Evolutionary conservation across 2,888 invertebrate species (phyloP).

Genomic region (Salticus scenicus): DNA sequence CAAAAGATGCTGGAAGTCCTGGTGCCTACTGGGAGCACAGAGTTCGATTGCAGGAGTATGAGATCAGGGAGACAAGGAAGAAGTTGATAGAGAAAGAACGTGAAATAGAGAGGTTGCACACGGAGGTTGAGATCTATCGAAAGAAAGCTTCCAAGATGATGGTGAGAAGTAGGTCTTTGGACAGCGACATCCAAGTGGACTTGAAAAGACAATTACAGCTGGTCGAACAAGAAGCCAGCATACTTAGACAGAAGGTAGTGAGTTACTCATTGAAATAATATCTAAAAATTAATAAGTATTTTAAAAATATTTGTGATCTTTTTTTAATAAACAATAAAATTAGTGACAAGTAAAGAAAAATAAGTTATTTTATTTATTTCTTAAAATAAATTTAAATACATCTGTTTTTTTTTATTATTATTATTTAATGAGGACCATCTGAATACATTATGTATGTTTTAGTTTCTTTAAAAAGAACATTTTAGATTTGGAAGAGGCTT

Average conservation of each 20-base stretch:
- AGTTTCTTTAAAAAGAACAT: too few relatives aligned
- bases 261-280: background rate
- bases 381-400: too few relatives aligned
- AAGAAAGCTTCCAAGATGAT: slow-evolving; percentile 73
- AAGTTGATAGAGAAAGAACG: slow-evolving; percentile 86
- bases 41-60: slow-evolving; percentile 79
- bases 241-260: slow-evolving; percentile 80
- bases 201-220: slow-evolving; percentile 84
- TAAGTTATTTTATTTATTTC: background rate
- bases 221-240: slow-evolving; percentile 85
- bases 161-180: slow-evolving; percentile 75
- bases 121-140: slow-evolving; percentile 81
- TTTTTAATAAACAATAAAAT: too few relatives aligned
- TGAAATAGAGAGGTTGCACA: slow-evolving; percentile 85
- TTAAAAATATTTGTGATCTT: background rate
- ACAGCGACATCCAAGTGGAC: slow-evolving; percentile 79
- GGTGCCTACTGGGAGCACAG: slow-evolving; percentile 81
- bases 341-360: background rate
- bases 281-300: background rate
- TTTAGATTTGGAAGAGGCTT: too few relatives aligned
- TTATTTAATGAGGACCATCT: too few relatives aligned
- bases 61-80: slow-evolving; percentile 84
- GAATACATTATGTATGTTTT: too few relatives aligned
- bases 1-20: slow-evolving; percentile 68
- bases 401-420: too few relatives aligned